Percentiles rank a stretch among this genome's conserved stretches.
Conservation (phyloP, 2,888 invertebrate species). For the Amorpha juglandis region DNA sequence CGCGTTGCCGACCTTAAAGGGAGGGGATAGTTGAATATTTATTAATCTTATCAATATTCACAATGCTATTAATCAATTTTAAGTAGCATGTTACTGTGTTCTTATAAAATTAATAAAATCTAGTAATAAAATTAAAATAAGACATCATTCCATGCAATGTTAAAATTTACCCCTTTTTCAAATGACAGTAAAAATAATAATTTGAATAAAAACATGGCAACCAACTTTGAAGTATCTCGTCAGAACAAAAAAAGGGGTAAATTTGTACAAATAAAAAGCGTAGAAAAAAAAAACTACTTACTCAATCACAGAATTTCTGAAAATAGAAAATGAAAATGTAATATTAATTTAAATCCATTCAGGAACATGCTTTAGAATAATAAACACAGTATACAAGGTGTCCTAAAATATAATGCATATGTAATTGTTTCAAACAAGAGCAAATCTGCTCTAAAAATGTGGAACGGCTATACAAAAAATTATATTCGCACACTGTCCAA, state of each 20-base stretch:
- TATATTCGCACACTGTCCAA: too few species aligned
- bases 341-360: slow-evolving; percentile 34
- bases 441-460: neutral
- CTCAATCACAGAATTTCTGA: slow-evolving; percentile 64
- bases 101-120: neutral
- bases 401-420: neutral
- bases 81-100: neutral
- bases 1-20: too few species aligned
- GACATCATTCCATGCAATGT: too few species aligned
- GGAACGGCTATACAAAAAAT: too few species aligned
- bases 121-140: too few species aligned
- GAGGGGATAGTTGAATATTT: too few species aligned
- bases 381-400: slow-evolving; percentile 14
- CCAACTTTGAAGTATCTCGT: neutral
- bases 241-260: slow-evolving; percentile 20
- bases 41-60: too few species aligned
- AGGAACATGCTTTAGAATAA: slow-evolving; percentile 33
- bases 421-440: too few species aligned
- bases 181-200: neutral
- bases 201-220: neutral
- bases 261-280: slow-evolving; percentile 2
- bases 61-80: too few species aligned
- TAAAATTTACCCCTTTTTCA: neutral
- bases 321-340: slow-evolving; percentile 51
- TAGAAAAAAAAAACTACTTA: slow-evolving; percentile 54